These are phyloP conservation scores for Lumbricus terrestris DNA, from an alignment of 2,888 invertebrate genomes.

Conservation along the genomic window DNA sequence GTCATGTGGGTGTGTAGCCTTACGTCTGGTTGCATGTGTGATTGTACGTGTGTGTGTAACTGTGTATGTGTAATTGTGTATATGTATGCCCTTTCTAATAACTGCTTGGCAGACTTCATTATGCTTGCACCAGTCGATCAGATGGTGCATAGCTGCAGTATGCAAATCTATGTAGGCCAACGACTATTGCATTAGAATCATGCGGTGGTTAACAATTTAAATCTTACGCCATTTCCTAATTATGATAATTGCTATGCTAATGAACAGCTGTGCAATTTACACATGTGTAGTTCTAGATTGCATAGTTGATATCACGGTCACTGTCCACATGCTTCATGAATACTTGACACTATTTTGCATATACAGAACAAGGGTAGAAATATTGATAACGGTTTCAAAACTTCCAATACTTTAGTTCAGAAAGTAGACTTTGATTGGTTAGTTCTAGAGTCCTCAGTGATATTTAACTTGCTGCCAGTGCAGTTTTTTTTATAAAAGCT, in stretches of 20 bases:
- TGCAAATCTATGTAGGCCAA: constrained; percentile 3
- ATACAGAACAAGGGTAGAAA: too few relatives aligned
- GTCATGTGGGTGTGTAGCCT: background rate
- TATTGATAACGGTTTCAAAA: too few relatives aligned
- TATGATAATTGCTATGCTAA: background rate
- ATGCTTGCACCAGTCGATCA: too few relatives aligned
- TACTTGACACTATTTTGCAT: background rate
- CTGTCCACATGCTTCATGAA: background rate
- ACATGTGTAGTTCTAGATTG: background rate
- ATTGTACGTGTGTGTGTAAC: background rate
- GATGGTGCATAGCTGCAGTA: background rate
- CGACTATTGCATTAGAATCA: background rate
- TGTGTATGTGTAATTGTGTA: background rate
- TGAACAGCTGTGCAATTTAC: background rate
- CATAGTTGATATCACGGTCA: background rate
- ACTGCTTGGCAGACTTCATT: background rate
- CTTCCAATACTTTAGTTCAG: too few relatives aligned
- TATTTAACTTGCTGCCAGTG: background rate
- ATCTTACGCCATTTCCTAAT: background rate
- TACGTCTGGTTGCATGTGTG: too few relatives aligned
- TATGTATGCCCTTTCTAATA: background rate
- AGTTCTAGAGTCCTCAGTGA: too few relatives aligned
- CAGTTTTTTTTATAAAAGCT: background rate
- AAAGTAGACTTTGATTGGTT: too few relatives aligned
- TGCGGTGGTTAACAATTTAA: background rate